Conservation (phyloP, 2,888 invertebrate species). For the Andrena bucephala region DNA sequence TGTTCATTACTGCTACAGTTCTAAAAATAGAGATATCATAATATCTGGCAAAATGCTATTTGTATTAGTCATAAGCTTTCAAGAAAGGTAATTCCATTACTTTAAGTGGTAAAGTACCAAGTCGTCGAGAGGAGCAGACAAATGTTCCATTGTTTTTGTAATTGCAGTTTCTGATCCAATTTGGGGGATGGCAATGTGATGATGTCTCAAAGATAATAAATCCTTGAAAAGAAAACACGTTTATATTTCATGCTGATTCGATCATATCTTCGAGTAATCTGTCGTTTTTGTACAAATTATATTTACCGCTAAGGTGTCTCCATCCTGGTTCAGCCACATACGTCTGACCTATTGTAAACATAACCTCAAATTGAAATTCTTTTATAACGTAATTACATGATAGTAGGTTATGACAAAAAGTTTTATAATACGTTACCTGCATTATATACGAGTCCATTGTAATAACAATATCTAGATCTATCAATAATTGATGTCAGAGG, state of each 20-base stretch:
- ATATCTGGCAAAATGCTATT: background rate
- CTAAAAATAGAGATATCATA: constrained; percentile 78
- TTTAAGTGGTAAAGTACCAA: constrained; percentile 81
- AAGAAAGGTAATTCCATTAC: constrained; percentile 56
- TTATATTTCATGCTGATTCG: constrained; percentile 17
- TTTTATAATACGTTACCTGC: constrained; percentile 69
- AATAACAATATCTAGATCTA: background rate
- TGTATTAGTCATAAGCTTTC: background rate
- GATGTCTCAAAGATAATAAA: constrained; percentile 80
- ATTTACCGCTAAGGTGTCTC: constrained; percentile 79
- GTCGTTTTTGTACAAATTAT: constrained; percentile 17
- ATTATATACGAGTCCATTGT: constrained; percentile 78
- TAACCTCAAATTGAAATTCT: constrained; percentile 43
- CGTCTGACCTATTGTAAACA: constrained; percentile 76
- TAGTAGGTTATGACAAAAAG: background rate
- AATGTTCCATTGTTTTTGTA: constrained; percentile 79
- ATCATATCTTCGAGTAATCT: background rate
- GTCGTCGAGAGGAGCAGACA: constrained; percentile 79
- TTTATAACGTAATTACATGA: background rate
- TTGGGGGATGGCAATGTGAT: constrained; percentile 75
- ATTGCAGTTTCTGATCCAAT: constrained; percentile 77
- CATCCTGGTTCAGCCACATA: constrained; percentile 81
- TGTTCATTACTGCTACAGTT: constrained; percentile 86
- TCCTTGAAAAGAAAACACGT: constrained; percentile 69
- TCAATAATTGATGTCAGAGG: constrained; percentile 2